Percentiles rank a stretch among this genome's conserved stretches.
These are phyloP conservation scores for Prionchulus punctatus DNA, from an alignment of 2,888 invertebrate species.

Conservation along the genomic window DNA sequence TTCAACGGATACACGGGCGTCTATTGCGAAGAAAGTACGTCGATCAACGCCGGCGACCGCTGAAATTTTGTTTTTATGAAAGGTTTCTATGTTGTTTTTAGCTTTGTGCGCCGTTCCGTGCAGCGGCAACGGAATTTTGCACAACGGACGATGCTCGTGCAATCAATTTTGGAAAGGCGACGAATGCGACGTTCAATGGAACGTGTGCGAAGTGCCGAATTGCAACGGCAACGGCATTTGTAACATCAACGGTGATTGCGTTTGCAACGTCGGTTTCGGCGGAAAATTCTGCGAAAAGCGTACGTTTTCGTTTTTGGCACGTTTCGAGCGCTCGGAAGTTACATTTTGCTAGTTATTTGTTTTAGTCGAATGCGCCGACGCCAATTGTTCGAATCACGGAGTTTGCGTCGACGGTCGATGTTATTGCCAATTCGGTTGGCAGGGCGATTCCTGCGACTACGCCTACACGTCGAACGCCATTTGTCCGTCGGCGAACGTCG, in stretches of 20 bases:
- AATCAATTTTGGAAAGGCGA: conserved; percentile 96
- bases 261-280: conserved; percentile 73
- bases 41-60: too few species aligned
- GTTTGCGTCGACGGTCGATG: conserved; percentile 84
- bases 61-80: too few species aligned
- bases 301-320: too few species aligned
- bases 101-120: conserved; percentile 92
- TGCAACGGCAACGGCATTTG: conserved; percentile 93
- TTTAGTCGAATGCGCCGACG: conserved; percentile 77
- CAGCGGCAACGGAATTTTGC: conserved; percentile 87
- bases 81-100: too few species aligned
- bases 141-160: conserved; percentile 87
- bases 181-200: conserved; percentile 81
- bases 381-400: conserved; percentile 80
- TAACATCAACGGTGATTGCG: conserved; percentile 70
- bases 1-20: conserved; percentile 89
- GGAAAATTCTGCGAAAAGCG: conserved; percentile 88
- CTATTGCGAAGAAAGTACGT: conserved; percentile 85
- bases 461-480: not conserved
- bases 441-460: conserved; percentile 62
- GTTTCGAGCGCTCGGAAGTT: too few species aligned
- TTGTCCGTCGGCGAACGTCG: conserved; percentile 4
- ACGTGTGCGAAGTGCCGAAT: conserved; percentile 83
- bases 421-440: conserved; percentile 91
- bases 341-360: conserved; percentile 6